A percentile compares a stretch with the other conserved stretches of the same genome.
Conservation (phyloP, 2,797 vertebrate genomes). For the Dallia pectoralis region DNA sequence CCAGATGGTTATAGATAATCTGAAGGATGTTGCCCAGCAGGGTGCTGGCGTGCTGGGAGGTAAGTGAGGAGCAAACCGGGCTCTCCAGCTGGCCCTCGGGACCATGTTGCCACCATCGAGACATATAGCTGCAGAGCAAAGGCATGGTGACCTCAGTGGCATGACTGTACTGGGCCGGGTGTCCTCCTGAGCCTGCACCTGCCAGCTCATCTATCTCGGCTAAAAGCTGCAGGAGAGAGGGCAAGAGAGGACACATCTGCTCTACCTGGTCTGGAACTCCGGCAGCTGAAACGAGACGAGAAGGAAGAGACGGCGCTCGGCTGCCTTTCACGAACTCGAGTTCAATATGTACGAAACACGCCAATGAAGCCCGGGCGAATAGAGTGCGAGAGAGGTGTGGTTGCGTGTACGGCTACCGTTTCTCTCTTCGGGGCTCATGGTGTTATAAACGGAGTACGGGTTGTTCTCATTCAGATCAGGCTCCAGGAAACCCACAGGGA, state of each 20-base stretch:
- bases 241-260: conserved; percentile 81
- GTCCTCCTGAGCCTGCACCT: conserved; percentile 76
- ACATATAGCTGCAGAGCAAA: conserved; percentile 91
- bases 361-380: not conserved
- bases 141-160: conserved; percentile 84
- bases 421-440: conserved; percentile 73
- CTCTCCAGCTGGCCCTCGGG: conserved; percentile 69
- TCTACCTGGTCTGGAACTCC: conserved; percentile 75
- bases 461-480: conserved; percentile 82
- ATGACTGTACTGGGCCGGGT: conserved; percentile 84
- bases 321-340: too few relatives aligned
- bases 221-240: conserved; percentile 83
- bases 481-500: conserved; percentile 93
- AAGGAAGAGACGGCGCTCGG: not conserved
- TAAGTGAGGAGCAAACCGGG: conserved; percentile 77
- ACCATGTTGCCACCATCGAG: conserved; percentile 83
- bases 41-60: conserved; percentile 82
- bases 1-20: conserved; percentile 89
- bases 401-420: conserved; percentile 71
- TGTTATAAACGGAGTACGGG: conserved; percentile 83
- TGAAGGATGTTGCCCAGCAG: conserved; percentile 88
- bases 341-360: not conserved
- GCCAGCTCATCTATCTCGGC: conserved; percentile 85
- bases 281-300: conserved; percentile 64
- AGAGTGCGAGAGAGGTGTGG: too few relatives aligned